Conservation (phyloP, 2,888 invertebrate genomes). For the Lasioglossum pauxillum region DNA sequence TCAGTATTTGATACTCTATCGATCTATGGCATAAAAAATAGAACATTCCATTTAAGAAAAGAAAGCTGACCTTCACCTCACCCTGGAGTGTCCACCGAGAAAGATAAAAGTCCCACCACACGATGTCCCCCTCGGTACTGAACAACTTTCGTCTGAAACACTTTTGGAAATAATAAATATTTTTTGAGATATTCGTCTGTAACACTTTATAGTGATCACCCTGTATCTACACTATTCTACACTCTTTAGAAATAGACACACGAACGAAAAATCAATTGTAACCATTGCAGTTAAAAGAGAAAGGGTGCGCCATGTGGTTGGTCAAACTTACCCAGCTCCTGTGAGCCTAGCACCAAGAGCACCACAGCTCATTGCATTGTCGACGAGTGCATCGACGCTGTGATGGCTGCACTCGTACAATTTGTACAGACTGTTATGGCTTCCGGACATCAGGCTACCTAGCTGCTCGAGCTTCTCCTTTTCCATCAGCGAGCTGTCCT, state of each 20-base stretch:
- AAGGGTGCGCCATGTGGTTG: neutral
- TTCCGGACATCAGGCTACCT: constrained; percentile 94
- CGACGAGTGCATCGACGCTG: constrained; percentile 93
- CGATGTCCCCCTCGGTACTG: too few relatives aligned
- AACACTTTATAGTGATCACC: too few relatives aligned
- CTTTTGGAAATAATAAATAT: too few relatives aligned
- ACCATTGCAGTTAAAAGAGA: neutral
- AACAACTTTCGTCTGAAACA: too few relatives aligned
- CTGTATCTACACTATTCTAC: too few relatives aligned
- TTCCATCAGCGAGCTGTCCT: constrained; percentile 72
- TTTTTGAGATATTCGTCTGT: too few relatives aligned
- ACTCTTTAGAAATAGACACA: neutral
- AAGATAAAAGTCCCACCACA: too few relatives aligned
- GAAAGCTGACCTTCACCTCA: too few relatives aligned
- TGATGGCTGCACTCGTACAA: constrained; percentile 97
- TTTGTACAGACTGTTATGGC: constrained; percentile 93
- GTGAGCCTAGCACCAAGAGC: constrained; percentile 96
- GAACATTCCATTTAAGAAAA: too few relatives aligned
- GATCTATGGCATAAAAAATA: too few relatives aligned
- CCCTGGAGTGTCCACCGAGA: too few relatives aligned
- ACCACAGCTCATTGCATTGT: constrained; percentile 88
- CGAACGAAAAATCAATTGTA: neutral
- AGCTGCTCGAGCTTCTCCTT: constrained; percentile 86
- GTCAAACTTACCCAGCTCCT: constrained; percentile 91
- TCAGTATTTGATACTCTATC: too few relatives aligned